Evolutionary conservation across 2,888 invertebrate genomes (phyloP).

Genomic region (Neria commutata): DNA sequence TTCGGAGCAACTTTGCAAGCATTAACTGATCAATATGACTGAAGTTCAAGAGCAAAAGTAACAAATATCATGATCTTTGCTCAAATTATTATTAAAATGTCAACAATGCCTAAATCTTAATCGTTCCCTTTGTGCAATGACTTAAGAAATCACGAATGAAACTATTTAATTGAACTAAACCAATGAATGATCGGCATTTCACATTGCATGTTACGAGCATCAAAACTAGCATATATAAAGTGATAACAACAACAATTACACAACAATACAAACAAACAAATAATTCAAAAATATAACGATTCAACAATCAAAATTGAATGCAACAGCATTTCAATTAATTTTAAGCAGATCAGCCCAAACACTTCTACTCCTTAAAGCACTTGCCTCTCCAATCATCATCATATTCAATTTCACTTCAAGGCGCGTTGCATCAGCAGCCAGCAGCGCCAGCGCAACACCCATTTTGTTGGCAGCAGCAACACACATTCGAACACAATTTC

Average conservation of each 20-base stretch:
- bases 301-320: not conserved
- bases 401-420: not conserved
- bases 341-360: too few relatives aligned
- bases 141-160: too few relatives aligned
- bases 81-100: too few relatives aligned
- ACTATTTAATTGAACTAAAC: too few relatives aligned
- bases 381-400: not conserved
- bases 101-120: too few relatives aligned
- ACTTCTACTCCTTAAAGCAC: not conserved
- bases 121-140: too few relatives aligned
- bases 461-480: too few relatives aligned
- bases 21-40: too few relatives aligned
- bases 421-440: not conserved
- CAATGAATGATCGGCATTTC: too few relatives aligned
- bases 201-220: not conserved
- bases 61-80: too few relatives aligned
- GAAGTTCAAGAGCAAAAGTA: too few relatives aligned
- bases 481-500: not conserved
- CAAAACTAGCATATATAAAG: not conserved
- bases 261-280: not conserved
- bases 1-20: too few relatives aligned
- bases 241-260: not conserved
- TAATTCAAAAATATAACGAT: not conserved
- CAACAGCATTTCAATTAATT: not conserved
- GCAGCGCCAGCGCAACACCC: not conserved